Base-by-base conservation (phyloP, 2,888 invertebrate species). In the Phyllotreta striolata region DNA sequence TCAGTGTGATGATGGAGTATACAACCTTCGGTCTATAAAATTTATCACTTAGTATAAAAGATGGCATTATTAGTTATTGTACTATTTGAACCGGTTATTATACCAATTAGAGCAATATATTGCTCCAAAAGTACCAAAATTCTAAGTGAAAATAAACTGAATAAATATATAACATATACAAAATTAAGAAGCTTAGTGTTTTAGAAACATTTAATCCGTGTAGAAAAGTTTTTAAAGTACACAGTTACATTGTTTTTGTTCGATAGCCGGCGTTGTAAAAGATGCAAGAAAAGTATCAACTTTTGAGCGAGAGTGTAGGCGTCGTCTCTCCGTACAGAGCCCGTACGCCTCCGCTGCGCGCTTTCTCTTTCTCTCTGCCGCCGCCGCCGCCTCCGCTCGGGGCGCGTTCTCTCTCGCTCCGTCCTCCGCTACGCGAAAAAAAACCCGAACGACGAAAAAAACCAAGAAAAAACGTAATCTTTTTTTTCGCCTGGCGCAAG, bases 401-500 rank as follows among this genome's bases (percentile, higher is more conserved):
- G 12, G 13, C 24, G 46, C 38, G 24, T 41, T 51, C 38, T 55
- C 43, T 46, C 63, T 59, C 57, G 38, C 44, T 49, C 46, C 39
- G 35, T 46, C 58, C 64, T 57, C 52, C 55, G 66, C 66, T 62
- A 37, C 47, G 57, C 67, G 63, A 70, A 68, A 68, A n/a, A 70
- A 68, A 70, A 24, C 24, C 60, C 70, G 46, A 58, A 62, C 66
- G 61, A 66, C 62, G 63, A 66, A 70, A 72, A 71, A 71, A 71
- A 67, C 65, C 63, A 64, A 67, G 61, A 64, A 70, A 70, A 71
- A 71, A 71, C 64, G 51, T 67, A 52, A 66, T 68, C 69, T 71
- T 68, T 72, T 72, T 72, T 71, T 67, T 64, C 35, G 24, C 24
- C 24, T 4, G 46, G 66, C 66, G 66, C 72, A 67, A 64, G 70